Conservation (phyloP, 2,888 invertebrate genomes). For the Petrophora chlorosata region DNA sequence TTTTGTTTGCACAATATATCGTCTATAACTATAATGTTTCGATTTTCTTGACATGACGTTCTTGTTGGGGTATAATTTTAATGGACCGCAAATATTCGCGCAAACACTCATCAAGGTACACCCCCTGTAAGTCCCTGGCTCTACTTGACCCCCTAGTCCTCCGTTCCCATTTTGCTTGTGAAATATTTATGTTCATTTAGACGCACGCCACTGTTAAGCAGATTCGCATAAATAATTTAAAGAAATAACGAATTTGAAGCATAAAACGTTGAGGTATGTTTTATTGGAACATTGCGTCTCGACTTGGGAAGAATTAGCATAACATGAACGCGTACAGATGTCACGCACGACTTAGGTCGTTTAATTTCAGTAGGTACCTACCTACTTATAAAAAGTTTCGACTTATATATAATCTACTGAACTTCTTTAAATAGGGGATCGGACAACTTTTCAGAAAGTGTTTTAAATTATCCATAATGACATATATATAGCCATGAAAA, state of each 20-base stretch:
- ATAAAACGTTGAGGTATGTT: no score
- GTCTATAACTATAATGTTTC: no score
- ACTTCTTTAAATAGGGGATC: no score
- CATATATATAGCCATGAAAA: no score
- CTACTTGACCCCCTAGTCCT: conserved; percentile 25
- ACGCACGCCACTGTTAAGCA: conserved; percentile 44
- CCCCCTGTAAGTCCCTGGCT: conserved; percentile 4
- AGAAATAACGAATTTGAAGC: conserved; percentile 45
- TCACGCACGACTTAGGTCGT: conserved; percentile 4
- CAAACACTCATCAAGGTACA: conserved; percentile 18
- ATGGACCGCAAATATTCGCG: conserved; percentile 7
- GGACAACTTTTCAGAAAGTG: no score
- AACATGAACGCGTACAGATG: conserved; percentile 4
- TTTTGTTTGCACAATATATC: no score
- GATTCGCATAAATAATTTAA: conserved; percentile 46
- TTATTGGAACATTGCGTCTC: no score
- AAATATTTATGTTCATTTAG: conserved; percentile 59
- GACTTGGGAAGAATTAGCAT: conserved; percentile 22
- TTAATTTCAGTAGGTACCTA: conserved; percentile 9
- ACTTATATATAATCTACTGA: no score
- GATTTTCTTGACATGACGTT: no score
- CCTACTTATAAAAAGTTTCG: no score
- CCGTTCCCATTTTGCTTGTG: conserved; percentile 53
- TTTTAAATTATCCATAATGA: no score
- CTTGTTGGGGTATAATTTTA: conserved; percentile 3